Evolutionary conservation across 1,140 invertebrate species (phyloP), one percentile per base, ranked within the genome.

Genomic region (Euura saliciscinereae): DNA sequence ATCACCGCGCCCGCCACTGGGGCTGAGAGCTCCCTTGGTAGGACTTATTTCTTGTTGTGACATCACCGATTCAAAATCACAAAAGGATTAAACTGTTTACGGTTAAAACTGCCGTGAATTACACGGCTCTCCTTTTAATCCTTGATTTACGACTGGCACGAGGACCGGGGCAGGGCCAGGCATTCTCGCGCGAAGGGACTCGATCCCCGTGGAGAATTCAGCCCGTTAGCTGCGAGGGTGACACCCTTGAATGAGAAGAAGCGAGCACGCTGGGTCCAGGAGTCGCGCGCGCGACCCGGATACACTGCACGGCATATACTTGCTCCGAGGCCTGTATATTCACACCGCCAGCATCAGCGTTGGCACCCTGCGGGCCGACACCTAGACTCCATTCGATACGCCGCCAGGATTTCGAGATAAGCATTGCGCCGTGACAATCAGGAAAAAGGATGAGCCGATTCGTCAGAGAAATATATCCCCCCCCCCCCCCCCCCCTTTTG

Each of bases 1-100:
- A 28, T 28, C 28, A 28, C 28, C 28, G 28, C 28, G 28, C 28
- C 28, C 28, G 28, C 28, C 28, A 28, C 28, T 28, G 28, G 28
- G 28, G 28, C 28, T 28, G 28, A 28, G 28, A 28, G 28, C 28
- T 28, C 28, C 28, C 28, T 28, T 28, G 28, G 28, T 28, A 59
- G 5, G 51, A 6, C 6, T 59, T 59, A 86, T 87, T 79, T 76
- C 80, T 84, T 87, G 85, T 87, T 87, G 86, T 87, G 85, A 87
- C 85, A 83, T 84, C 73, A 73, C 65, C 80, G 76, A 83, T 83
- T 81, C 76, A 69, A 72, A 77, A 45, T 76, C 73, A 77, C 76
- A 69, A 76, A 78, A 78, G 84, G 84, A 86, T 86, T 85, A 86
- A 84, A 85, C 82, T 83, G 84, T 87, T 87, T 87, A 85, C 83